Conservation (phyloP, 2,113 vertebrate genomes). For the Chaetodon trifascialis region DNA sequence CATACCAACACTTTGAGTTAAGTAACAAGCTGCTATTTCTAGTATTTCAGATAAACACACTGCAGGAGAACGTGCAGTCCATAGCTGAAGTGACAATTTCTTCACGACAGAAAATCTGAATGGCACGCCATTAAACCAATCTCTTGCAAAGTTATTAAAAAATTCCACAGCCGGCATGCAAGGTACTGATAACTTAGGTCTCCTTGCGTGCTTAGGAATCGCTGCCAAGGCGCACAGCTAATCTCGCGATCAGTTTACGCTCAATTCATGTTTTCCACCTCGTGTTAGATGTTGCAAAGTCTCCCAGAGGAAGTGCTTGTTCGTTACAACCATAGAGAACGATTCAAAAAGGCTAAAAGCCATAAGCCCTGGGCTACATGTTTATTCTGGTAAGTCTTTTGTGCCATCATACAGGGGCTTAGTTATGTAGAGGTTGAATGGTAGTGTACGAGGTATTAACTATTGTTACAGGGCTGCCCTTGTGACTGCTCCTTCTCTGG, state of each 20-base stretch:
- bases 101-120: background rate
- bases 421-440: conserved; percentile 26
- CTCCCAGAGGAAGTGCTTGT: conserved; percentile 34
- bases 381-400: conserved; percentile 50
- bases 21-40: background rate
- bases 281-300: background rate
- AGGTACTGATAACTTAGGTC: conserved; percentile 19
- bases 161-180: conserved; percentile 24
- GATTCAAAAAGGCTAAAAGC: conserved; percentile 18
- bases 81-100: background rate
- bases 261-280: conserved; percentile 32
- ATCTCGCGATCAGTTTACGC: conserved; percentile 22
- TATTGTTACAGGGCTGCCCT: conserved; percentile 55
- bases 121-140: background rate
- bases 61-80: background rate
- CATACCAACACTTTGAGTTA: no score
- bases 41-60: background rate
- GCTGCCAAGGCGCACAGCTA: conserved; percentile 8
- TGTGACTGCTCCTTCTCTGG: conserved; percentile 44
- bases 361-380: conserved; percentile 15
- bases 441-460: conserved; percentile 38
- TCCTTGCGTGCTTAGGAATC: conserved; percentile 25
- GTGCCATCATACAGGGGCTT: conserved; percentile 17
- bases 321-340: background rate
- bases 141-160: conserved; percentile 10